Evolutionary conservation across 2,888 invertebrate species (phyloP), one percentile per base, ranked within the genome.

Genomic region (Drosophila sordidula): DNA sequence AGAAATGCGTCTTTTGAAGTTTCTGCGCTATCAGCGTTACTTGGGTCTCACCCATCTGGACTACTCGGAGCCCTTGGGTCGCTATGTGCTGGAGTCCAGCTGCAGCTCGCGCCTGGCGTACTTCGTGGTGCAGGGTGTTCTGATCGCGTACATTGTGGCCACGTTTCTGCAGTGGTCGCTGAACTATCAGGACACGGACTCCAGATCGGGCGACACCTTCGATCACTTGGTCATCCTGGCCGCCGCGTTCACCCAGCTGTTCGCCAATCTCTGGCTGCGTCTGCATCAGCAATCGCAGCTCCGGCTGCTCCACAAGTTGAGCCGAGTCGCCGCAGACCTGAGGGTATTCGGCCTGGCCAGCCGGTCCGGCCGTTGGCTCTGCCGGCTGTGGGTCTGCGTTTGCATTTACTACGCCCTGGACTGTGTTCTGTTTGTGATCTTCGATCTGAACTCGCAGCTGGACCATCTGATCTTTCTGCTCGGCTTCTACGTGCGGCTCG

Each of bases 1-100:
- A 0, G 54, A n/a, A 38, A 75, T 74, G 73, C 26, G 58, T 16
- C 18, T 80, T 1, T 9, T 70, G 6, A 52, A 38, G n/a, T 70
- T 70, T 25, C 14, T 84, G 32, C 62, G 65, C 8, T 63, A 68
- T 42, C 84, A 81, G 51, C 81, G 80, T n/a, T 77, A 64, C 5
- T 49, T 87, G 62, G 73, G 85, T 0, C n/a, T 84, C 0, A 61
- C 46, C 2, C 57, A 78, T 44, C 6, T 87, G 49, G 50, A 50
- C 39, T 70, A 69, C 6, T 69, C 49, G 6, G 36, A 16, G 0
- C 0, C 6, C 0, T 25, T 32, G 2, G 3, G 42, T 3, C 16
- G 42, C 2, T 77, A 77, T 44, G 14, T 54, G 6, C 42, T 84
- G 0, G 26, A 46, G 6, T 26, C 45, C 0, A 63, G 29, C 6